These are phyloP conservation scores for Odocoileus virginianus DNA, from an alignment of 2,113 vertebrate species.

Conservation along the genomic window DNA sequence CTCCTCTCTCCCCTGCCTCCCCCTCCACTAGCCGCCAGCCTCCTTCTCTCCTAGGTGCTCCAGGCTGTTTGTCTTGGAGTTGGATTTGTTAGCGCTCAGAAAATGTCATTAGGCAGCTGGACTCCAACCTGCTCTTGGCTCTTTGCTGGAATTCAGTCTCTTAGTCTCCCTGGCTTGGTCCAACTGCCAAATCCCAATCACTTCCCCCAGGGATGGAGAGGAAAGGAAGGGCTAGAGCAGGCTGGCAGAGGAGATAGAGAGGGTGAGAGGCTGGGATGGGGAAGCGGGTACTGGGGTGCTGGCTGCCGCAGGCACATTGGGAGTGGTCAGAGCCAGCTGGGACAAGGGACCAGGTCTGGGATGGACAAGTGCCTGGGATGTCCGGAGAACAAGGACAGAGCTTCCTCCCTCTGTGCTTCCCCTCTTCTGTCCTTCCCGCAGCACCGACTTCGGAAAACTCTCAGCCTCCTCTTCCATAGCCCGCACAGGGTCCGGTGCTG, in stretches of 20 bases:
- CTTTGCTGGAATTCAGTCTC: background rate
- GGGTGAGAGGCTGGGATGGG: background rate
- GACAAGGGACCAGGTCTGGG: background rate
- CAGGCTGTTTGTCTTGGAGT: constrained; percentile 64
- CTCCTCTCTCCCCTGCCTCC: background rate
- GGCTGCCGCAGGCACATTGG: fast-evolving
- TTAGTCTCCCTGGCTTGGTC: background rate
- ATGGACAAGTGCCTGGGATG: background rate
- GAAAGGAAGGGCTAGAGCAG: background rate
- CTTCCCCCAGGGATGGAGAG: background rate
- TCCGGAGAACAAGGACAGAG: background rate
- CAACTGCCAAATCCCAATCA: background rate
- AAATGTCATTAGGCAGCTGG: constrained; percentile 61
- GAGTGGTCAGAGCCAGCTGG: background rate
- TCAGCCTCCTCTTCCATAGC: too few relatives aligned
- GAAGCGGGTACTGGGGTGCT: background rate
- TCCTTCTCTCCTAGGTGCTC: constrained; percentile 16
- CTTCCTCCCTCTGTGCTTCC: background rate
- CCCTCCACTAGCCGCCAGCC: background rate
- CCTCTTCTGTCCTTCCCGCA: background rate
- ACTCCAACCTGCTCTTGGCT: constrained; percentile 25
- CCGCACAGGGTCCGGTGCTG: background rate
- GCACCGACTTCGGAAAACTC: background rate
- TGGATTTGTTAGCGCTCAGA: constrained; percentile 3
- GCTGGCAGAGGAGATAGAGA: background rate